A percentile compares a stretch with the other conserved stretches of the same genome.
Conservation (phyloP, 1,140 invertebrate genomes). For the Galleria mellonella region DNA sequence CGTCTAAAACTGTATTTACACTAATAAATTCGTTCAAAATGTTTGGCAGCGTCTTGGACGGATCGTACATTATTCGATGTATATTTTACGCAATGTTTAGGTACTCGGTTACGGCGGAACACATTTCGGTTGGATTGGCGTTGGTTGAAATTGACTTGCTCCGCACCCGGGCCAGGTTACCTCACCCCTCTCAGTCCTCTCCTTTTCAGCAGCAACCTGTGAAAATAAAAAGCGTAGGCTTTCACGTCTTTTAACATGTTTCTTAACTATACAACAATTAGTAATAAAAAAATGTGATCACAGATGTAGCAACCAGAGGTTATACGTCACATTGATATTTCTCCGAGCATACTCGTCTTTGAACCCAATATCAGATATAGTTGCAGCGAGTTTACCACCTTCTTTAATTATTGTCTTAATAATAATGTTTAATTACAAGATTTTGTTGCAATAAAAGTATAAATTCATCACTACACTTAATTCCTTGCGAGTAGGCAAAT, state of each 20-base stretch:
- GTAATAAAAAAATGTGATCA: background rate
- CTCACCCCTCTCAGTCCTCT: slow-evolving; percentile 59
- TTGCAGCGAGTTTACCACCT: no score
- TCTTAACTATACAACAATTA: background rate
- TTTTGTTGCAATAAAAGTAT: no score
- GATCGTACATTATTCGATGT: slow-evolving; percentile 66
- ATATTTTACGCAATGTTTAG: slow-evolving; percentile 42
- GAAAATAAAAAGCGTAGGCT: slow-evolving; percentile 54
- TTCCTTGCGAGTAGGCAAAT: no score
- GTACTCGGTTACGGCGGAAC: slow-evolving; percentile 45
- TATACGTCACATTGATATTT: no score
- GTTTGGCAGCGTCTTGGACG: slow-evolving; percentile 68
- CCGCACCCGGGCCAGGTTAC: slow-evolving; percentile 54
- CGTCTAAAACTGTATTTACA: slow-evolving; percentile 38
- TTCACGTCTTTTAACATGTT: slow-evolving; percentile 60
- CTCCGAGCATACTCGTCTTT: no score
- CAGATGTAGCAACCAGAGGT: no score
- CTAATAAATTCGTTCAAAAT: slow-evolving; percentile 64
- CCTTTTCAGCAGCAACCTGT: slow-evolving; percentile 73
- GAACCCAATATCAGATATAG: no score
- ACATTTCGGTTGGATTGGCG: slow-evolving; percentile 42
- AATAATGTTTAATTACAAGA: no score
- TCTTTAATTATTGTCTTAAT: no score
- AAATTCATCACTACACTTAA: no score
- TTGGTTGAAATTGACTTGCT: slow-evolving; percentile 13